Evolutionary conservation across 2,797 vertebrate species (phyloP), one percentile per base, ranked within the genome.

Genomic region (Siniperca obscura): DNA sequence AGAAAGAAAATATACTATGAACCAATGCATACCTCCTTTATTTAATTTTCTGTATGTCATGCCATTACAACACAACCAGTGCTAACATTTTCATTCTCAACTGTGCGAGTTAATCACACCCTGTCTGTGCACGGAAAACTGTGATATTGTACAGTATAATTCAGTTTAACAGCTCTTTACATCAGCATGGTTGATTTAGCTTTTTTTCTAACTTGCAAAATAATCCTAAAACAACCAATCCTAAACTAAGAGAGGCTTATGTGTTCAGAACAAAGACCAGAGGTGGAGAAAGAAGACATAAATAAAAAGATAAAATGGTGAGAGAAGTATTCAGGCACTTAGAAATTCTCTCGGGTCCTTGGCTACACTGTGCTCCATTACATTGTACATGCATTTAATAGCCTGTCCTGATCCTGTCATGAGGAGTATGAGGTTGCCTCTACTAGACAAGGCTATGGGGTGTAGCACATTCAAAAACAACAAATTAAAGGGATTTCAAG

Each of bases 261-360:
- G 68, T 22, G 61, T 74, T 56, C 50, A 36, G 61, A 78, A 77
- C 53, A 42, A 64, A 75, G 75, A 88, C 50, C 62, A 75, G 46
- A 70, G 59, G 27, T 78, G 82, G 65, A 78, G 65, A 82, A 64
- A 82, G 61, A 71, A 52, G 69, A 74, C 21, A 16, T 70, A 82
- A 73, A 83, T 76, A 30, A 77, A 89, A 70, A 66, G 76, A 77
- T 55, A 68, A 86, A 85, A 79, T 67, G 76, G 82, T 75, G 70
- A 89, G 76, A 93, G 80, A 91, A 85, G 81, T 91, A 93, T 95
- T 96, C 94, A 96, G 96, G 95, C 96, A 96, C 96, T 96, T 96
- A 91, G 91, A 95, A 94, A 95, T 91, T 93, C 93, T 94, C 90
- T 92, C 87, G 56, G 83, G 86, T 95, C 94, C 96, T 95, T 95